A percentile compares a stretch with the other conserved stretches of the same genome.
Evolutionary conservation across 2,888 invertebrate genomes (phyloP).

Genomic region (Plemyria rubiginata): DNA sequence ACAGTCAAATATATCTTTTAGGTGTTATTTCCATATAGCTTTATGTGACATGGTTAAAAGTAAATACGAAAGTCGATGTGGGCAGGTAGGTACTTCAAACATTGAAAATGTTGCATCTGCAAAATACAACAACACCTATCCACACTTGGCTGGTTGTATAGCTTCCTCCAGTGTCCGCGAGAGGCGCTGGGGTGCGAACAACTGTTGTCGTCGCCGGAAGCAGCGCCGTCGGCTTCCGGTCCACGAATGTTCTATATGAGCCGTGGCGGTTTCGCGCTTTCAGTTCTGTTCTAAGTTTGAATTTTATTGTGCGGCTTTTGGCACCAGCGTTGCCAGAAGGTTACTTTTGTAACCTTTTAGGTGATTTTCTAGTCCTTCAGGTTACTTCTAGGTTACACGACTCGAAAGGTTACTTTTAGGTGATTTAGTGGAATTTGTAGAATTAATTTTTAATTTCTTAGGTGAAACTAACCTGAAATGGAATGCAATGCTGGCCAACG

Average conservation of each 20-base stretch:
- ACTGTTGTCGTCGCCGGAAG: slow-evolving; percentile 77
- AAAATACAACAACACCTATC: slow-evolving; percentile 38
- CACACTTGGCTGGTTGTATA: slow-evolving; percentile 39
- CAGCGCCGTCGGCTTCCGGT: slow-evolving; percentile 78
- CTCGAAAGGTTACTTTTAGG: no score
- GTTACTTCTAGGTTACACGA: no score
- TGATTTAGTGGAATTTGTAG: no score
- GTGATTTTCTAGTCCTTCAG: no score
- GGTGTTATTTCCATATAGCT: background rate
- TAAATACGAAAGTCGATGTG: background rate
- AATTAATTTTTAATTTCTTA: no score
- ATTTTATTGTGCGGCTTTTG: slow-evolving; percentile 35
- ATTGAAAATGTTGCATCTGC: slow-evolving; percentile 22
- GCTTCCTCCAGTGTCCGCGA: slow-evolving; percentile 67
- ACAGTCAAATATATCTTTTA: no score
- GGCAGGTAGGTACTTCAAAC: background rate
- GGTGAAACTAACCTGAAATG: no score
- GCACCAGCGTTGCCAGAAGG: no score
- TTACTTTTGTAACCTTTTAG: no score
- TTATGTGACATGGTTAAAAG: background rate
- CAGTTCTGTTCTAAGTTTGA: slow-evolving; percentile 53
- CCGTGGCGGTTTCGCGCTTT: slow-evolving; percentile 61
- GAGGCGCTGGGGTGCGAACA: slow-evolving; percentile 80
- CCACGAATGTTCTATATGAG: slow-evolving; percentile 69
- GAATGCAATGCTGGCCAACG: no score